A percentile compares a stretch with the other conserved stretches of the same genome.
Conservation (phyloP, 2,113 vertebrate genomes). For the Phylloscopus trochilus region DNA sequence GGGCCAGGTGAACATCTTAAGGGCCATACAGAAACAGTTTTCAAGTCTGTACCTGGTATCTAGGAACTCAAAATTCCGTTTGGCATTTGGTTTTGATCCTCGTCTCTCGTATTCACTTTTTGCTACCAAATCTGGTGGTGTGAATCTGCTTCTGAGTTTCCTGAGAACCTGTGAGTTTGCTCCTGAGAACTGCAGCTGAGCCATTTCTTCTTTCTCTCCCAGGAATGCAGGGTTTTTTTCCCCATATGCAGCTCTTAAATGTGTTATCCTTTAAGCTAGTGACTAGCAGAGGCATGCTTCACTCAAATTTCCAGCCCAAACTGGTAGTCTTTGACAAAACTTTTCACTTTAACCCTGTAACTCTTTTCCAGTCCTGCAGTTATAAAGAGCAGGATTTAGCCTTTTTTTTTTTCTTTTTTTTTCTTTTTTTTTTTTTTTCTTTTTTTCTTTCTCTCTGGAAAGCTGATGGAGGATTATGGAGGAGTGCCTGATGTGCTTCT, state of each 20-base stretch:
- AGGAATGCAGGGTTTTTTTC: not conserved
- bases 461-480: too few relatives aligned
- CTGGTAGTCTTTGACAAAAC: not conserved
- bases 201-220: not conserved
- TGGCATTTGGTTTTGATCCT: not conserved
- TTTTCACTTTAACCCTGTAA: not conserved
- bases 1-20: not conserved
- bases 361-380: not conserved
- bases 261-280: not conserved
- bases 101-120: not conserved
- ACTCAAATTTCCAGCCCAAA: not conserved
- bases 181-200: not conserved
- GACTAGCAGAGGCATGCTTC: not conserved
- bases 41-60: not conserved
- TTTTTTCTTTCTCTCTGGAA: not conserved
- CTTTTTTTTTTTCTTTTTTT: not conserved
- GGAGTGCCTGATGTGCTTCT: not conserved
- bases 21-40: not conserved
- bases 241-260: not conserved
- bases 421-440: too few relatives aligned
- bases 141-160: not conserved
- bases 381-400: not conserved
- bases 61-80: not conserved
- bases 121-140: accelerated
- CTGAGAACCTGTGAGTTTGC: not conserved